Evolutionary conservation across 2,797 vertebrate genomes (phyloP), one percentile per base, ranked within the genome.

Genomic region (Danio kyathit): DNA sequence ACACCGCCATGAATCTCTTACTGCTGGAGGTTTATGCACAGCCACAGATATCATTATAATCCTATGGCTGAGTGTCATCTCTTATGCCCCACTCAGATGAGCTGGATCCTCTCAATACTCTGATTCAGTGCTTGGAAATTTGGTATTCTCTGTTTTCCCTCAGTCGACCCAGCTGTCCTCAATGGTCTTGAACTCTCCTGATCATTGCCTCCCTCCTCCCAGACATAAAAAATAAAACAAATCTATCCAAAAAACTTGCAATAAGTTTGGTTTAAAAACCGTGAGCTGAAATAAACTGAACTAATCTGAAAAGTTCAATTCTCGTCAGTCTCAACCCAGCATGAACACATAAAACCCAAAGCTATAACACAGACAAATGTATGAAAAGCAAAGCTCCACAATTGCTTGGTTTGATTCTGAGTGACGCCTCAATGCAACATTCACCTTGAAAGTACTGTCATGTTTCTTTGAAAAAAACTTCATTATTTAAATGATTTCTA

Each of bases 281-380:
- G 82, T 79, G 54, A 77, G 9, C 43, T 14, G 38, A 81, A 83
- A 76, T 51, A 19, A 49, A 73, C 63, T 61, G 14, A n/a, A 65
- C 41, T 64, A 54, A 73, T 69, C 49, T 54, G n/a, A 29, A 66
- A 76, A 56, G 63, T 81, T 71, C n/a, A 59, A 40, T 79, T 82
- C 57, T 40, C 17, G 17, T 75, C 80, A 61, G 56, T 56, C 64
- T 76, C 19, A 56, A 72, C 57, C 12, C 54, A 61, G 56, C 70
- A 41, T 46, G 21, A 76, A 19, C 64, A 51, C 46, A 74, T 10
- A 71, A 29, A 70, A 59, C 69, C 48, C 52, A 44, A 48, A 52
- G 19, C 64, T 5, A 40, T 49, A 14, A 63, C 13, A 14, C 19
- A 64, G 41, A 21, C 11, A 71, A 63, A 44, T 40, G 59, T 16